phyloP scores from a whole-genome alignment of 2,888 invertebrate genomes.

The Patella pellucida region DNA sequence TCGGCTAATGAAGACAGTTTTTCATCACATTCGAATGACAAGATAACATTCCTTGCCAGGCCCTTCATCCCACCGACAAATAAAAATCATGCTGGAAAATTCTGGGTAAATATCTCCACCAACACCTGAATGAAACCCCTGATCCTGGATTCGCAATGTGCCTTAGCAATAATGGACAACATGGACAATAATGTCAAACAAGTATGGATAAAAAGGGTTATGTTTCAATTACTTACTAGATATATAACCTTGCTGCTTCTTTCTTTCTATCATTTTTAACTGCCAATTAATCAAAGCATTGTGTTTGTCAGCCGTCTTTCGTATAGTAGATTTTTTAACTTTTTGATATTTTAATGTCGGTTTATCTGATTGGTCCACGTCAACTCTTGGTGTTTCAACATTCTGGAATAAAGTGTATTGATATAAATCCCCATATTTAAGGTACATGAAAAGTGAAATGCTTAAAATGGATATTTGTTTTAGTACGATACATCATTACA shows the following conservation, averaged over 20 bases:
- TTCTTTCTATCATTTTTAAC: conserved; percentile 66
- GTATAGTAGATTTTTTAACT: conserved; percentile 36
- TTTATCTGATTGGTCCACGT: conserved; percentile 30
- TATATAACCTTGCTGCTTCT: conserved; percentile 66
- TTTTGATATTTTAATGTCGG: conserved; percentile 65
- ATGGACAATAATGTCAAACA: background rate
- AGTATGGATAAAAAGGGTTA: background rate
- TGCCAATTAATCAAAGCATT: conserved; percentile 70
- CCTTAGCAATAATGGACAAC: background rate
- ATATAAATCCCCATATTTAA: no score
- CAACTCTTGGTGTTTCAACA: conserved; percentile 37
- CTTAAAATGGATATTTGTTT: no score
- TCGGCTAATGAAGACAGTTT: no score
- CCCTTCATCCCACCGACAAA: no score
- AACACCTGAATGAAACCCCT: background rate
- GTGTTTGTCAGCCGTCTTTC: conserved; percentile 50
- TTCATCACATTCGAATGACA: no score
- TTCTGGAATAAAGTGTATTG: conserved; percentile 33
- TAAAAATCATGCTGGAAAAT: background rate
- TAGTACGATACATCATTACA: no score
- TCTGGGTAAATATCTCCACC: no score
- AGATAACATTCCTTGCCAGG: no score
- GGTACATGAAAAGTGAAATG: no score
- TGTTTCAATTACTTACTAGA: conserved; percentile 55
- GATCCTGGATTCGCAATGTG: background rate